phyloP scores from a whole-genome alignment of 2,797 vertebrate genomes.

The Remorina albescens region DNA sequence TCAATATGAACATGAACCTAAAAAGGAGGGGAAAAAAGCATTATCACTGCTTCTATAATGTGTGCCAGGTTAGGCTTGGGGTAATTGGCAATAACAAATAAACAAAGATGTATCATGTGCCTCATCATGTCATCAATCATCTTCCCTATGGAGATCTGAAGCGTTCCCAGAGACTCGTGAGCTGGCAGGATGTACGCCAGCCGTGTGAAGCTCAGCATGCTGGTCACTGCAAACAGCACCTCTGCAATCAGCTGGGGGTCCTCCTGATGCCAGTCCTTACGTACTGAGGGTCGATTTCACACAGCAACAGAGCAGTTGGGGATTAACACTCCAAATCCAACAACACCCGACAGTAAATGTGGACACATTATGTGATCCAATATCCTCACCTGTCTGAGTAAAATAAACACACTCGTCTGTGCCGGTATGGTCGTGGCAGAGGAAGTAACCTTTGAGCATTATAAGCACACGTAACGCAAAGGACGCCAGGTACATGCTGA shows the following conservation, averaged over 20 bases:
- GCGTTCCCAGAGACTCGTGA: constrained; percentile 92
- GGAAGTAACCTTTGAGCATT: constrained; percentile 85
- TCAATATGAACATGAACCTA: constrained; percentile 95
- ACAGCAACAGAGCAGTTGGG: background rate
- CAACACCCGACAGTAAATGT: background rate
- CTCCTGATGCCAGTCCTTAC: constrained; percentile 85
- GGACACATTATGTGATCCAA: background rate
- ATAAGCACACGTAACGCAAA: constrained; percentile 89
- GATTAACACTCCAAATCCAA: background rate
- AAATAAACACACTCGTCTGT: constrained; percentile 85
- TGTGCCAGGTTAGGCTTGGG: too few relatives aligned
- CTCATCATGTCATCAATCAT: constrained; percentile 97
- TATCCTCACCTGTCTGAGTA: constrained; percentile 85
- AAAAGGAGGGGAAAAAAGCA: background rate
- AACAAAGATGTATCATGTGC: constrained; percentile 61
- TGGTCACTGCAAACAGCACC: constrained; percentile 93
- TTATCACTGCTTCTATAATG: background rate
- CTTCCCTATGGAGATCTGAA: constrained; percentile 94
- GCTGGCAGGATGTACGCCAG: constrained; percentile 93
- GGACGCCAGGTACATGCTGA: constrained; percentile 93
- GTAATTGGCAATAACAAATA: background rate
- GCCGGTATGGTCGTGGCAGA: constrained; percentile 73
- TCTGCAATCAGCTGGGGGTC: constrained; percentile 92
- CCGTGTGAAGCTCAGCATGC: constrained; percentile 94
- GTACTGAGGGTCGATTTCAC: constrained; percentile 68